Evolutionary conservation across 2,797 vertebrate genomes (phyloP).

Genomic region (Syngnathus rostellatus): DNA sequence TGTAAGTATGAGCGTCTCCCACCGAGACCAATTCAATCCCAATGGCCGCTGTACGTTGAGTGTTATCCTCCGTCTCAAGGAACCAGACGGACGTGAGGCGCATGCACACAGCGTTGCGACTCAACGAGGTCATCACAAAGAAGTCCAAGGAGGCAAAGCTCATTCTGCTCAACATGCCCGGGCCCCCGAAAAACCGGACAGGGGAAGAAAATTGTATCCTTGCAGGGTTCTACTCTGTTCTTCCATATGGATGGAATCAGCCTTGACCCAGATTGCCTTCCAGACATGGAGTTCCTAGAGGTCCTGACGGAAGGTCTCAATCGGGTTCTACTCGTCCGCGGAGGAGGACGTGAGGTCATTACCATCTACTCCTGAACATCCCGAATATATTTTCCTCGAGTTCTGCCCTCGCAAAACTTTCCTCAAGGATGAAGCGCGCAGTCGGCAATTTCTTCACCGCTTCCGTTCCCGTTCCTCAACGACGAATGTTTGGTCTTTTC

Average conservation of each 20-base stretch:
- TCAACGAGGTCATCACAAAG: slow-evolving; percentile 90
- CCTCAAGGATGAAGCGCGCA: slow-evolving; percentile 1
- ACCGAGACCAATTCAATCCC: background rate
- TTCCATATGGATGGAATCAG: background rate
- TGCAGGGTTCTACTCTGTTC: background rate
- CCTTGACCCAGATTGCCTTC: slow-evolving; percentile 35
- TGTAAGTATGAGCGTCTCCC: slow-evolving; percentile 75
- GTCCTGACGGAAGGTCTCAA: slow-evolving; percentile 95
- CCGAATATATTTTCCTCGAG: slow-evolving; percentile 10
- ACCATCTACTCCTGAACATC: slow-evolving; percentile 95
- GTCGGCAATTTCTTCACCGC: background rate
- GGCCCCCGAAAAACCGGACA: slow-evolving; percentile 87
- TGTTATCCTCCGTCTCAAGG: slow-evolving; percentile 55
- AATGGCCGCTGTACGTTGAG: background rate
- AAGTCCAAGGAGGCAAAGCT: slow-evolving; percentile 93
- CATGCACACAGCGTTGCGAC: slow-evolving; percentile 93
- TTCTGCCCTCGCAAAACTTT: slow-evolving; percentile 24
- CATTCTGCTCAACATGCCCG: slow-evolving; percentile 96
- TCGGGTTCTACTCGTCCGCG: slow-evolving; percentile 91
- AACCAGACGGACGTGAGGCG: slow-evolving; percentile 87
- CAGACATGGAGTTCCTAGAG: slow-evolving; percentile 99
- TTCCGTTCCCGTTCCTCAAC: background rate
- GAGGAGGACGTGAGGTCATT: slow-evolving; percentile 96
- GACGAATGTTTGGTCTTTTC: background rate
- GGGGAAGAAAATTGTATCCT: slow-evolving; percentile 97